These are phyloP conservation scores for Noctua janthina DNA, from an alignment of 2,888 invertebrate genomes.

Conservation along the genomic window DNA sequence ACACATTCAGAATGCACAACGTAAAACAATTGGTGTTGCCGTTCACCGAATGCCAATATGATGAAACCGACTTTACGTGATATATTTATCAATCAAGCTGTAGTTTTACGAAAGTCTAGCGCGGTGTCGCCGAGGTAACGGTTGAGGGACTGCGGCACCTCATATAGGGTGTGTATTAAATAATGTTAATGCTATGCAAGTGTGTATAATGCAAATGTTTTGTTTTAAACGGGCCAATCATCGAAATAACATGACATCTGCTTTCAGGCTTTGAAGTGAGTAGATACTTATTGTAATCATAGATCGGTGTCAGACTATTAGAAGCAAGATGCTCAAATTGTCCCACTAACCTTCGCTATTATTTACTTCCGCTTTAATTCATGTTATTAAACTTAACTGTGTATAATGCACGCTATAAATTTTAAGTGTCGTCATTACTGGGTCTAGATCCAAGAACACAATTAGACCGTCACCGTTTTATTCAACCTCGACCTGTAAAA, in stretches of 20 bases:
- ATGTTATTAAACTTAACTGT: slow-evolving; percentile 45
- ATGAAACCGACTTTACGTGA: slow-evolving; percentile 83
- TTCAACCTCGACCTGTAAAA: slow-evolving; percentile 53
- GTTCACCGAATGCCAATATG: slow-evolving; percentile 77
- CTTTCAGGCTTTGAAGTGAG: slow-evolving; percentile 29
- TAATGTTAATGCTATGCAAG: slow-evolving; percentile 47
- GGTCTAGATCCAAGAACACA: slow-evolving; percentile 43
- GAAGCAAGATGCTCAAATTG: slow-evolving; percentile 32
- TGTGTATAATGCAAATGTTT: slow-evolving; percentile 31
- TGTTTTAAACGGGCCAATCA: slow-evolving; percentile 12
- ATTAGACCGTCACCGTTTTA: slow-evolving; percentile 38
- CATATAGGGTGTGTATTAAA: slow-evolving; percentile 44
- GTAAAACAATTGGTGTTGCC: slow-evolving; percentile 71
- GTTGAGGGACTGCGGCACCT: slow-evolving; percentile 59
- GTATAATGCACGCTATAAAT: slow-evolving; percentile 32
- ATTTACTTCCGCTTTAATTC: slow-evolving; percentile 49
- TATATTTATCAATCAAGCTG: slow-evolving; percentile 82
- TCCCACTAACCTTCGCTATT: slow-evolving; percentile 57
- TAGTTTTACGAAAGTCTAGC: slow-evolving; percentile 82
- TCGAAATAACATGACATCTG: slow-evolving; percentile 10
- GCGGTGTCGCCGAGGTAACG: slow-evolving; percentile 70
- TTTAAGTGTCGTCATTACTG: slow-evolving; percentile 25
- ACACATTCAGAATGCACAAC: slow-evolving; percentile 75
- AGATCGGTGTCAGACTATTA: slow-evolving; percentile 2
- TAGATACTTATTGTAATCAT: slow-evolving; percentile 4